These are phyloP conservation scores for Cosmopolites sordidus DNA, from an alignment of 2,888 invertebrate genomes.

Conservation along the genomic window DNA sequence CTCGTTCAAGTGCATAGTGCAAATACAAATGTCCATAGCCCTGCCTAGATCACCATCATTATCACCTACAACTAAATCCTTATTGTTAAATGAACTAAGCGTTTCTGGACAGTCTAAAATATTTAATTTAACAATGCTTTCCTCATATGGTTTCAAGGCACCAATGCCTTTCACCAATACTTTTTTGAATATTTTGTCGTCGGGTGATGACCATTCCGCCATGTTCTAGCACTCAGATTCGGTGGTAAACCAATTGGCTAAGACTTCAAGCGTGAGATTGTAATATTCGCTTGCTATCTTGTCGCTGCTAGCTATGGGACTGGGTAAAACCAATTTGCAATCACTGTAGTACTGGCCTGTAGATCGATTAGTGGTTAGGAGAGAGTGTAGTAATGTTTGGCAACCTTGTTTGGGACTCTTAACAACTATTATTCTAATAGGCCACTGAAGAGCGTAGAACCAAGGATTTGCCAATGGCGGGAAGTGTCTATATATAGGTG, in stretches of 20 bases:
- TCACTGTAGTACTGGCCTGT: slow-evolving; percentile 46
- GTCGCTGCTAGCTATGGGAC: slow-evolving; percentile 39
- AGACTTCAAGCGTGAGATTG: slow-evolving; percentile 39
- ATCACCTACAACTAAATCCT: slow-evolving; percentile 45
- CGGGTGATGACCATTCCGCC: slow-evolving; percentile 39
- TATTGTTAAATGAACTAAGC: slow-evolving; percentile 31
- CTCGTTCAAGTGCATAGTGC: slow-evolving; percentile 51
- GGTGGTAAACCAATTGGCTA: slow-evolving; percentile 39
- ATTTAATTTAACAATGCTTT: slow-evolving; percentile 40
- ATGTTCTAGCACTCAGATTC: slow-evolving; percentile 43
- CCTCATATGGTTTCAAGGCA: slow-evolving; percentile 44
- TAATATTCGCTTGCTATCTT: slow-evolving; percentile 41
- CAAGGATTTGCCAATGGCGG: slow-evolving; percentile 42
- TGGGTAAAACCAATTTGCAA: slow-evolving; percentile 41
- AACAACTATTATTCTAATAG: slow-evolving; percentile 42
- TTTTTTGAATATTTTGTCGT: slow-evolving; percentile 42
- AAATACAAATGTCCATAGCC: slow-evolving; percentile 49
- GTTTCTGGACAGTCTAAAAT: slow-evolving; percentile 33
- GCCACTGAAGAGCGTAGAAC: slow-evolving; percentile 45
- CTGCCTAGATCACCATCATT: slow-evolving; percentile 49
- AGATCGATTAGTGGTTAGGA: slow-evolving; percentile 43
- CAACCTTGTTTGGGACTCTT: slow-evolving; percentile 48
- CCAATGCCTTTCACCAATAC: slow-evolving; percentile 36
- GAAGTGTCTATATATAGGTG: slow-evolving; percentile 45
- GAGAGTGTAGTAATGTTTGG: slow-evolving; percentile 46